Evolutionary conservation across 2,797 vertebrate genomes (phyloP).

Genomic region (Petrocephalus sullivani): DNA sequence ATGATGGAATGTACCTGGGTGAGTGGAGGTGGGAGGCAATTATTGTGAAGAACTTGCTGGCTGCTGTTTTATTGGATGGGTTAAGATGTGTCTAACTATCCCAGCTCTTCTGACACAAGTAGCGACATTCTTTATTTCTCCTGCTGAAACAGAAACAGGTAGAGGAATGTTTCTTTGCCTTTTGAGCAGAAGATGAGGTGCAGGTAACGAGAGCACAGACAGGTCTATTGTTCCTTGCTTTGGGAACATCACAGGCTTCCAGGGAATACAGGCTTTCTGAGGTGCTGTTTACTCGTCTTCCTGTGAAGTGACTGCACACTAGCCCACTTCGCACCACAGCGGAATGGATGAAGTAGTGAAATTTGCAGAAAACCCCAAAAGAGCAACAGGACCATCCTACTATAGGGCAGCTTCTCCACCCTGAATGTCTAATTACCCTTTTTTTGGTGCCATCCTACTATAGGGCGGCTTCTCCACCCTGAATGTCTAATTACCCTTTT

Average conservation of each 20-base stretch:
- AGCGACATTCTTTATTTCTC: not conserved
- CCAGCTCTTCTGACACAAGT: not conserved
- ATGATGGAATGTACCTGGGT: not conserved
- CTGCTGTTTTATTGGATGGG: not conserved
- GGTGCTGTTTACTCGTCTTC: not conserved
- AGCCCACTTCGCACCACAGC: not conserved
- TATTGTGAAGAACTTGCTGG: not conserved
- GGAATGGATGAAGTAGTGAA: not conserved
- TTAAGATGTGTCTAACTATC: not conserved
- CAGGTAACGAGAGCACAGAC: not conserved
- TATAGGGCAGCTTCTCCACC: not conserved
- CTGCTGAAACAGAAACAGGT: not conserved
- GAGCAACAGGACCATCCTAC: not conserved
- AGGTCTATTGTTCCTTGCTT: not conserved
- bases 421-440: not conserved
- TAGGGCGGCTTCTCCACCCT: too few relatives aligned
- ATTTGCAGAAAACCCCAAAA: not conserved
- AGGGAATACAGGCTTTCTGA: not conserved
- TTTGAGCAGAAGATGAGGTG: not conserved
- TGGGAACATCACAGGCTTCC: not conserved
- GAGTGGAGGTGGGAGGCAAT: not conserved
- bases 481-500: too few relatives aligned
- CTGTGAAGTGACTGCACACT: not conserved
- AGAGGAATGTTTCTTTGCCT: not conserved
- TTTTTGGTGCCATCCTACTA: not conserved